Conservation (phyloP, 2,888 invertebrate genomes). For the Lochmaea capreae region DNA sequence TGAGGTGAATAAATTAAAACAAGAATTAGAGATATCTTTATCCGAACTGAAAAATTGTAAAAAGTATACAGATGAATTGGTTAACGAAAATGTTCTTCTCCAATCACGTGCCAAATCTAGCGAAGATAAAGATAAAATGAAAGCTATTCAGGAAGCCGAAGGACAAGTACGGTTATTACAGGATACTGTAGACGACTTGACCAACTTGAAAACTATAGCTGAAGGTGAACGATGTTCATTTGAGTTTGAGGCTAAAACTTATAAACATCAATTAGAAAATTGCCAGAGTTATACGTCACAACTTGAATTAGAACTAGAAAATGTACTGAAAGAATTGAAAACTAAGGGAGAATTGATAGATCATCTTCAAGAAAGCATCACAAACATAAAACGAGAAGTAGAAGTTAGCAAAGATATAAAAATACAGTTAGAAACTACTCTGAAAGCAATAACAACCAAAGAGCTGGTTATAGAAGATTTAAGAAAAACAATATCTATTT, state of each 20-base stretch:
- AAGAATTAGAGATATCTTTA: slow-evolving; percentile 42
- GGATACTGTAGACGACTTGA: slow-evolving; percentile 49
- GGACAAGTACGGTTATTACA: slow-evolving; percentile 46
- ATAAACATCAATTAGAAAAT: slow-evolving; percentile 36
- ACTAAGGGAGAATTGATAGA: slow-evolving; percentile 29
- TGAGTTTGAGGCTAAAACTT: slow-evolving; percentile 46
- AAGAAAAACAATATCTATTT: not conserved
- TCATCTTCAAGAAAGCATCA: slow-evolving; percentile 22
- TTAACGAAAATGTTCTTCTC: slow-evolving; percentile 35
- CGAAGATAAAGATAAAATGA: slow-evolving; percentile 33
- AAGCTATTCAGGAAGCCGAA: slow-evolving; percentile 45
- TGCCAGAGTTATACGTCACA: slow-evolving; percentile 24
- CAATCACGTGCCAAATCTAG: slow-evolving; percentile 31
- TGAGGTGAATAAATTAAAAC: slow-evolving; percentile 44
- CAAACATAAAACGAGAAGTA: slow-evolving; percentile 27
- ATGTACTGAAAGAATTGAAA: slow-evolving; percentile 20
- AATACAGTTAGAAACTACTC: not conserved
- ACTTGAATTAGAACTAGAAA: slow-evolving; percentile 33
- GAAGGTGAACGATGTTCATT: slow-evolving; percentile 53
- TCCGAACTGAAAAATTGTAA: slow-evolving; percentile 45
- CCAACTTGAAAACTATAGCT: slow-evolving; percentile 48
- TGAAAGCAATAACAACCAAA: slow-evolving; percentile 28
- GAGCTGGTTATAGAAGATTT: slow-evolving; percentile 34
- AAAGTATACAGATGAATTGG: slow-evolving; percentile 41
- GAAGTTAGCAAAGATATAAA: slow-evolving; percentile 16